Evolutionary conservation across 2,797 vertebrate species (phyloP).

Genomic region (Intellagama lesueurii): DNA sequence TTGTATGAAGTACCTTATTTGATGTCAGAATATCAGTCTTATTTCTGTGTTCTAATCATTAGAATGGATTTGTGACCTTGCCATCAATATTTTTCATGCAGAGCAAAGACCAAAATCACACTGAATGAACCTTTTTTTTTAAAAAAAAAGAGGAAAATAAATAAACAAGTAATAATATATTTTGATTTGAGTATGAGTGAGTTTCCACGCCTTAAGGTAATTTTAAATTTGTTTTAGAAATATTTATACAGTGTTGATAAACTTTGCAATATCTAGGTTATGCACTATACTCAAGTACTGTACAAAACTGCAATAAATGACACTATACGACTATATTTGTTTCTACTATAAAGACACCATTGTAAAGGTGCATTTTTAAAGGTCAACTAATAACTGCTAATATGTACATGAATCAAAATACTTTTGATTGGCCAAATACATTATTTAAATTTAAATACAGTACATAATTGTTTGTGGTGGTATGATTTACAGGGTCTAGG

Average conservation of each 20-base stretch:
- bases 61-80: conserved; percentile 79
- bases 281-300: conserved; percentile 83
- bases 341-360: conserved; percentile 82
- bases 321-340: conserved; percentile 81
- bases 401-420: conserved; percentile 76
- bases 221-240: conserved; percentile 79
- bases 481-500: conserved; percentile 64
- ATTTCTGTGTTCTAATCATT: conserved; percentile 62
- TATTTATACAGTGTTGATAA: conserved; percentile 74
- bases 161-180: conserved; percentile 70
- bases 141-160: conserved; percentile 71
- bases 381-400: conserved; percentile 88
- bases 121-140: conserved; percentile 59
- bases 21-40: conserved; percentile 63
- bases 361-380: conserved; percentile 77
- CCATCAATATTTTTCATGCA: conserved; percentile 78
- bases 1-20: conserved; percentile 55
- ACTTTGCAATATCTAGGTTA: conserved; percentile 76
- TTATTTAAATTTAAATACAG: conserved; percentile 71
- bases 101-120: conserved; percentile 77
- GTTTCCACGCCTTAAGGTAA: conserved; percentile 71
- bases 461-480: conserved; percentile 61
- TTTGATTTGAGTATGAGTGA: conserved; percentile 68
- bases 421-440: conserved; percentile 71
- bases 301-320: conserved; percentile 85